These are phyloP conservation scores for Lepilemur septentrionalis DNA, from an alignment of 2,797 vertebrate genomes.

Conservation along the genomic window DNA sequence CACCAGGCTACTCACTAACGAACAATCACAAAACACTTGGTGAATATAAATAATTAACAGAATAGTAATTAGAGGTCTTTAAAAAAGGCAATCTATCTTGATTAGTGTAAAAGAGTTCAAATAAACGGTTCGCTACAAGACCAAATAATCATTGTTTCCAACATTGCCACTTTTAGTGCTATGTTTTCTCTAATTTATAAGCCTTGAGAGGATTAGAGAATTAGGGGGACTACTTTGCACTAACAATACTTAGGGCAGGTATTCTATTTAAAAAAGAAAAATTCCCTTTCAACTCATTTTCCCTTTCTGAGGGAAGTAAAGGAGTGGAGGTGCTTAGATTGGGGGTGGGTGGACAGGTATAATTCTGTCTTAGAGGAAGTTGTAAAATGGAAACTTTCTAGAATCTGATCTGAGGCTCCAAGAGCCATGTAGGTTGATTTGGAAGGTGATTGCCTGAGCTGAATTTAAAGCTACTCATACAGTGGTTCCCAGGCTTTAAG, in stretches of 20 bases:
- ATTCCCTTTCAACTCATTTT: not conserved
- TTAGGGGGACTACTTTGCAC: not conserved
- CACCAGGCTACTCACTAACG: not conserved
- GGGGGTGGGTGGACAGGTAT: fast-evolving
- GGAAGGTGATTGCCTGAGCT: not conserved
- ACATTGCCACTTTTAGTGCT: not conserved
- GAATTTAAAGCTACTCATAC: constrained; percentile 38
- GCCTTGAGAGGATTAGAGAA: not conserved
- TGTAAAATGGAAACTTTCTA: constrained; percentile 53
- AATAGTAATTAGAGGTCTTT: constrained; percentile 58
- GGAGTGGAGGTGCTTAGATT: not conserved
- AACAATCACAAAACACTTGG: not conserved
- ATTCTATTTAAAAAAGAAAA: not conserved
- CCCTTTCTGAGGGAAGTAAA: not conserved
- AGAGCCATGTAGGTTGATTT: not conserved
- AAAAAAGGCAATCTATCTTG: constrained; percentile 2
- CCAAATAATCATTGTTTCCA: not conserved
- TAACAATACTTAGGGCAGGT: not conserved
- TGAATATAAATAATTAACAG: constrained; percentile 56
- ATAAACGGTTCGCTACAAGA: not conserved
- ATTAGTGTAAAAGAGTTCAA: constrained; percentile 39
- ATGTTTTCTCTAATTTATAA: not conserved
- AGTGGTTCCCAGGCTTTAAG: not conserved
- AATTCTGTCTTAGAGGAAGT: not conserved
- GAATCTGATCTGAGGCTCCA: not conserved